phyloP scores from a whole-genome alignment of 2,113 vertebrate genomes.

The Menura novaehollandiae region DNA sequence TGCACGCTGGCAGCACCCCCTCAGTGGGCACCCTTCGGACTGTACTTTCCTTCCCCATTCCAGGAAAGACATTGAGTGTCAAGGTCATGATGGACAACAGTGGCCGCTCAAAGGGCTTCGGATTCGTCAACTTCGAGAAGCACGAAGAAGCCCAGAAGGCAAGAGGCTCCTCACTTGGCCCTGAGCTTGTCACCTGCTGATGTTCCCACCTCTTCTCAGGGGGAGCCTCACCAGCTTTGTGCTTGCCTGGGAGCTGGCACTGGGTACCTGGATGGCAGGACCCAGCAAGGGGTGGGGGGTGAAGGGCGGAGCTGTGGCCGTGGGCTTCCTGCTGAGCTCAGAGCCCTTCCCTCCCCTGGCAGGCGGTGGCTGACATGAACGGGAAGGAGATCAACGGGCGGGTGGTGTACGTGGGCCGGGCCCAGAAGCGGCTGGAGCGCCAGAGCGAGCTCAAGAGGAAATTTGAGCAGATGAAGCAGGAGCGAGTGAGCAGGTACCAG shows the following conservation, averaged over 20 bases:
- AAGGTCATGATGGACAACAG: conserved; percentile 89
- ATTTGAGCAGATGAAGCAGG: conserved; percentile 94
- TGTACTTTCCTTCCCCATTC: background rate
- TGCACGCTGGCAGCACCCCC: rapidly evolving
- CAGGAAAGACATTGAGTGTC: conserved; percentile 90
- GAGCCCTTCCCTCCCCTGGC: background rate
- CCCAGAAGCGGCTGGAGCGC: conserved; percentile 92
- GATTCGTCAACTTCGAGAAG: conserved; percentile 93
- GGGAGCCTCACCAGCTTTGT: rapidly evolving
- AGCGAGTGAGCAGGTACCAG: conserved; percentile 90
- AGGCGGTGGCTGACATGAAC: conserved; percentile 93
- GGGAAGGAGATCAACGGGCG: conserved; percentile 89
- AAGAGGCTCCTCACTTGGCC: background rate
- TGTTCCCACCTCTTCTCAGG: background rate
- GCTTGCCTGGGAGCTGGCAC: background rate
- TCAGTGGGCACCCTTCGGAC: rapidly evolving
- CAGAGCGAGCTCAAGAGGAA: conserved; percentile 90
- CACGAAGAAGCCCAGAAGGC: conserved; percentile 95
- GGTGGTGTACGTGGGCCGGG: conserved; percentile 86
- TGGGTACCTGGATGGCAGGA: background rate
- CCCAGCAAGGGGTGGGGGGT: background rate
- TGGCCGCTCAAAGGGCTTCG: conserved; percentile 87
- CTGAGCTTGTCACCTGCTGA: background rate
- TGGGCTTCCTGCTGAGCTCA: background rate
- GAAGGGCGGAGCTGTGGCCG: background rate